Percentiles rank a stretch among this genome's conserved stretches.
These are phyloP conservation scores for Erpornis zantholeuca DNA, from an alignment of 2,113 vertebrate genomes.

Conservation along the genomic window DNA sequence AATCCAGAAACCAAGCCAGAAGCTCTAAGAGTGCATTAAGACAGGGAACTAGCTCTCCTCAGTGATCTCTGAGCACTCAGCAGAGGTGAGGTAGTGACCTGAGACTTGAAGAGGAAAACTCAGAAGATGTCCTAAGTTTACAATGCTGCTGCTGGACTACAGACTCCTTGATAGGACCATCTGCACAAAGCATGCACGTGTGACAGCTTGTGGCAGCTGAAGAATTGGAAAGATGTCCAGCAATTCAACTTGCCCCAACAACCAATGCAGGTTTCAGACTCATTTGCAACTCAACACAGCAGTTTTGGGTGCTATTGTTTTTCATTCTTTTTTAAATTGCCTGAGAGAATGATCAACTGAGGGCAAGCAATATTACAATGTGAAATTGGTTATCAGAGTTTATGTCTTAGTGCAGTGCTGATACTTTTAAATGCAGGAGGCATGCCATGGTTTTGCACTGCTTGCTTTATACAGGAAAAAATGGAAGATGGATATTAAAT, in stretches of 20 bases:
- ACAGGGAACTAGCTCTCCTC: neutral
- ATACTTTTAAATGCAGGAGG: neutral
- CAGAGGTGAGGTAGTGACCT: neutral
- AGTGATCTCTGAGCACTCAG: neutral
- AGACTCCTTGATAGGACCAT: neutral
- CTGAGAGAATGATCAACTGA: neutral
- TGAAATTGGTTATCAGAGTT: neutral
- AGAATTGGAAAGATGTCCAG: neutral
- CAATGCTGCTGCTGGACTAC: neutral
- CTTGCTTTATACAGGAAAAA: neutral
- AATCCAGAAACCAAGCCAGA: neutral
- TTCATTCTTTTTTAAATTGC: neutral
- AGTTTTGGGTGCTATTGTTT: neutral
- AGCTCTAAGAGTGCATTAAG: neutral
- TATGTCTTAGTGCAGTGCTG: neutral
- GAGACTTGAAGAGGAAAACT: neutral
- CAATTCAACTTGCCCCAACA: neutral
- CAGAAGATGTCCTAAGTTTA: neutral
- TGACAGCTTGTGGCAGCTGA: neutral
- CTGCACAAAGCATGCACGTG: neutral
- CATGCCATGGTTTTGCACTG: neutral
- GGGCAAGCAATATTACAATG: neutral
- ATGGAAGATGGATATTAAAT: neutral
- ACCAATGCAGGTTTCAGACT: neutral
- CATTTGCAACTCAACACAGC: neutral